A percentile compares a stretch with the other conserved stretches of the same genome.
Evolutionary conservation across 2,888 invertebrate species (phyloP).

Genomic region (Steinernema carpocapsae): DNA sequence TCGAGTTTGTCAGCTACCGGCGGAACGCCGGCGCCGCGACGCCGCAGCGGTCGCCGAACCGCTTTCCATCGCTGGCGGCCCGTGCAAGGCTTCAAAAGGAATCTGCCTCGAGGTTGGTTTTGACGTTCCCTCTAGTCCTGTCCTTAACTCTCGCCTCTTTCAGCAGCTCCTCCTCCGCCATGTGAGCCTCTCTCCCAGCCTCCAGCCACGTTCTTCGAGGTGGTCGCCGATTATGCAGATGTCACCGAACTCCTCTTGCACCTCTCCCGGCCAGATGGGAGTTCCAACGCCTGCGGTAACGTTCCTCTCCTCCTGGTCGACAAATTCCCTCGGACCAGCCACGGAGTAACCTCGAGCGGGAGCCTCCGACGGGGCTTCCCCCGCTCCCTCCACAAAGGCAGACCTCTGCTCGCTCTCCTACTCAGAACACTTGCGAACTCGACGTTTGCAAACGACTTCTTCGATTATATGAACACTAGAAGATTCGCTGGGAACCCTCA

Average conservation of each 20-base stretch:
- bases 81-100: constrained; percentile 4
- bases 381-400: neutral
- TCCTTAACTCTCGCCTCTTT: too few species aligned
- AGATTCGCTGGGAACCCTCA: constrained; percentile 1
- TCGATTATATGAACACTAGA: constrained; percentile 15
- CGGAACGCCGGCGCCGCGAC: neutral
- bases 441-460: neutral
- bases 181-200: neutral
- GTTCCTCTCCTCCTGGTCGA: constrained; percentile 7
- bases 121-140: neutral
- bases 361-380: constrained; percentile 2
- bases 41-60: neutral
- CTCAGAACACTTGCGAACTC: constrained; percentile 2
- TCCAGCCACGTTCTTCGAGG: constrained; percentile 8
- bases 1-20: constrained; percentile 52
- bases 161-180: neutral
- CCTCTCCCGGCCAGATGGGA: neutral
- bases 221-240: constrained; percentile 22
- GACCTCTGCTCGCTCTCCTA: constrained; percentile 7
- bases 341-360: neutral
- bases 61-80: constrained; percentile 1
- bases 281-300: constrained; percentile 18
- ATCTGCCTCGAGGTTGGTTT: neutral
- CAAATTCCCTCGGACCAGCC: neutral
- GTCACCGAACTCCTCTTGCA: constrained; percentile 31